These are phyloP conservation scores for Chaetodon trifascialis DNA, from an alignment of 2,113 vertebrate species.

Conservation along the genomic window DNA sequence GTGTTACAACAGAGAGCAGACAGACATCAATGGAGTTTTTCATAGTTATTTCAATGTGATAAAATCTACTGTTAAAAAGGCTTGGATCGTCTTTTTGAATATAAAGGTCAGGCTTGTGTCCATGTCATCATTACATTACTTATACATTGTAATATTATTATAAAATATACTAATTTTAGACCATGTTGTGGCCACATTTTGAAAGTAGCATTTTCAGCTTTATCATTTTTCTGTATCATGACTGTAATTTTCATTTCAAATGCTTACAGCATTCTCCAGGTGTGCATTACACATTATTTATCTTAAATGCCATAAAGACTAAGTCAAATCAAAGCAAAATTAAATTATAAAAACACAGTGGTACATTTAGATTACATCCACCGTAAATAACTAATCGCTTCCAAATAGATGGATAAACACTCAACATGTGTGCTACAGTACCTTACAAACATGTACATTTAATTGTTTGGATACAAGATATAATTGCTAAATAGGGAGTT, in stretches of 20 bases:
- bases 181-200: background rate
- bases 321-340: background rate
- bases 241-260: slow-evolving; percentile 12
- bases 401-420: background rate
- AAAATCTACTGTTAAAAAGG: background rate
- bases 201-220: background rate
- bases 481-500: background rate
- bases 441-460: background rate
- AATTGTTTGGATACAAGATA: background rate
- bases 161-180: background rate
- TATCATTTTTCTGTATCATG: background rate
- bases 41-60: background rate
- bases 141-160: background rate
- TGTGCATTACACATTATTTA: background rate
- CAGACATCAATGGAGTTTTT: background rate
- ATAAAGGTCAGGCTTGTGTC: background rate
- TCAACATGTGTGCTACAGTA: background rate
- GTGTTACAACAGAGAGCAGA: background rate
- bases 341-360: background rate
- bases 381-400: background rate
- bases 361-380: slow-evolving; percentile 1
- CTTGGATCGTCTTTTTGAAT: background rate
- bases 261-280: background rate
- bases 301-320: background rate
- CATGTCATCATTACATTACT: background rate